Evolutionary conservation across 2,888 invertebrate species (phyloP), one percentile per base, ranked within the genome.

Genomic region (Colostygia pectinataria): DNA sequence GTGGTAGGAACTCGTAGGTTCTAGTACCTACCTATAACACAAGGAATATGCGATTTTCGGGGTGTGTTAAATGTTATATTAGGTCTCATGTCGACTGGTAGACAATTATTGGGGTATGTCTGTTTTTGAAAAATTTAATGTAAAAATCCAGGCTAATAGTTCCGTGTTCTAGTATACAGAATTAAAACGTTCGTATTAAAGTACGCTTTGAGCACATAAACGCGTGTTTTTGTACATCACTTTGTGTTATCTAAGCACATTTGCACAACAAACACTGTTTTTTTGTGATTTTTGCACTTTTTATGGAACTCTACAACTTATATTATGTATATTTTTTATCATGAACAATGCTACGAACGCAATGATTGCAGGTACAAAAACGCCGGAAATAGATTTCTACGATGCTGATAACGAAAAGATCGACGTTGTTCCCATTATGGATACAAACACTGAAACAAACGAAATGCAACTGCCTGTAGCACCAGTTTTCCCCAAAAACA

Each of bases 301-400:
- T 12, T 6, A 13, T 20, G n/a, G 24, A 8, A 23, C n/a, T 18
- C 4, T 15, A 29, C 3, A 36, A n/a, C 12, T 20, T n/a, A n/a
- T 20, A 31, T 18, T 23, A 23, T 28, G n/a, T 23, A 20, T 28
- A 23, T 20, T 42, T 54, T 12, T 57, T 51, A 49, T 45, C 29
- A 43, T 46, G 38, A 46, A 53, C 53, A 56, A 63, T 57, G 53
- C 57, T 67, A 45, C 55, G 42, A 64, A 62, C 41, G 31, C 8
- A 50, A 65, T 70, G 64, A 68, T 82, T 80, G 54, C 89, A 90
- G 90, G 80, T 75, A 70, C 76, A 53, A 85, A 81, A 77, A 78
- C 84, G 50, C 70, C 86, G 53, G 90, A 90, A 81, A 87, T 90
- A 27, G 88, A 89, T 75, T 90, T 90, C 77, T 86, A 88, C 71